Evolutionary conservation across 2,797 vertebrate genomes (phyloP).

Genomic region (Gobionotothen gibberifrons): DNA sequence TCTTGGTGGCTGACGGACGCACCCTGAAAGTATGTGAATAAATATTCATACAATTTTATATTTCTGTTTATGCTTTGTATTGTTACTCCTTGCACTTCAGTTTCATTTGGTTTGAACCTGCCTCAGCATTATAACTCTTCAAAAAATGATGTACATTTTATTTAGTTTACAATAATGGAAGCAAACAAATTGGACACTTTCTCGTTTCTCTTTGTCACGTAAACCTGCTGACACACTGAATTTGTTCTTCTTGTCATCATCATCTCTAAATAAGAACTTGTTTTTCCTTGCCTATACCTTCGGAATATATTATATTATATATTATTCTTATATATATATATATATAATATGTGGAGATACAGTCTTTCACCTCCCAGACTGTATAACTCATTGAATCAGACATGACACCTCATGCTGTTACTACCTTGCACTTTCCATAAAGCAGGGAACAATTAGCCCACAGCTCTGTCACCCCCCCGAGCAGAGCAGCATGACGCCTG

Average conservation of each 20-base stretch:
- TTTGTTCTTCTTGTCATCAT: conserved; percentile 45
- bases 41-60: conserved; percentile 63
- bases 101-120: neutral
- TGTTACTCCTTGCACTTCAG: conserved; percentile 23
- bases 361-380: conserved; percentile 17
- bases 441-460: conserved; percentile 53
- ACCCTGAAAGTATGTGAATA: conserved; percentile 72
- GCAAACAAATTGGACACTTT: neutral
- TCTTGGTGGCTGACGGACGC: conserved; percentile 63
- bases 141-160: neutral
- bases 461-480: conserved; percentile 32
- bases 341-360: neutral
- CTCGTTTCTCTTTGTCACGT: conserved; percentile 6
- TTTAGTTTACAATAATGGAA: neutral
- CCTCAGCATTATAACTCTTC: conserved; percentile 2
- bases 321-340: no score
- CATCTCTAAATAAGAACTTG: conserved; percentile 4
- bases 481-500: conserved; percentile 37
- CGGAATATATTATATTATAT: neutral
- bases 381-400: conserved; percentile 34
- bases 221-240: neutral
- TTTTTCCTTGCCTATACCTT: conserved; percentile 3
- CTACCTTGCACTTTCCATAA: conserved; percentile 39
- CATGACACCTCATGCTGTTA: conserved; percentile 40
- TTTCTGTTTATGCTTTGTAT: conserved; percentile 43